Base-by-base conservation (phyloP, 2,797 vertebrate species). In the Argyrosomus regius region DNA sequence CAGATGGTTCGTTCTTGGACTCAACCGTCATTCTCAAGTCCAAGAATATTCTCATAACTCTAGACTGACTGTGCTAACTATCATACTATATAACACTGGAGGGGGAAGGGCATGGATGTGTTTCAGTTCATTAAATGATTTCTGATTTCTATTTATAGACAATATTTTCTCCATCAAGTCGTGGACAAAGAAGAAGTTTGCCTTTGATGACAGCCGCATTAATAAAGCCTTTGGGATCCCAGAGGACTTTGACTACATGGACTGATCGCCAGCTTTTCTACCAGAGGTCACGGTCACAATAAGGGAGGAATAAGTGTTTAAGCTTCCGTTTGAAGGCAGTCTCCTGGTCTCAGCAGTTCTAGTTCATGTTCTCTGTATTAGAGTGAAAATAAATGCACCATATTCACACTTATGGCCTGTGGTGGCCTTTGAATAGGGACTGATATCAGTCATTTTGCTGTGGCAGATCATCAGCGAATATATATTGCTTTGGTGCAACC, bases 131-230 rank as follows among this genome's bases (percentile, higher is more conserved):
- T 65, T 43, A 28, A 11, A 59, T 59, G 24, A 11, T 45, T 43
- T 67, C 35, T 43, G 0, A 24, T 79, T 80, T 76, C 16, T 82
- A 7, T 82, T 88, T 88, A 62, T 80, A 99, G 98, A 99, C 93
- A 99, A 99, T 75, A 94, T 99, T 88, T 99, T 99, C 87, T 94
- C 97, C 66, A 95, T 99, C 88, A 99, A 98, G 93, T 98, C 97
- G n/a, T 99, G 98, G 98, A 98, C 98, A 73, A 99, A 98, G 92
- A 97, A 96, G 92, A 99, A 98, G 92, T 99, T 99, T 91, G 91
- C 96, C 78, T 97, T 99, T 67, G 97, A 99, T 89, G 96, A 98
- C 85, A 94, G 91, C 85, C 96, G 94, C 87, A 96, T 99, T 84
- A 95, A 99, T 89, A 99, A 98, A 94, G 97, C 96, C 57, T 99